A percentile compares a stretch with the other conserved stretches of the same genome.
Conservation (phyloP, 2,888 invertebrate genomes). For the Phorcus lineatus region DNA sequence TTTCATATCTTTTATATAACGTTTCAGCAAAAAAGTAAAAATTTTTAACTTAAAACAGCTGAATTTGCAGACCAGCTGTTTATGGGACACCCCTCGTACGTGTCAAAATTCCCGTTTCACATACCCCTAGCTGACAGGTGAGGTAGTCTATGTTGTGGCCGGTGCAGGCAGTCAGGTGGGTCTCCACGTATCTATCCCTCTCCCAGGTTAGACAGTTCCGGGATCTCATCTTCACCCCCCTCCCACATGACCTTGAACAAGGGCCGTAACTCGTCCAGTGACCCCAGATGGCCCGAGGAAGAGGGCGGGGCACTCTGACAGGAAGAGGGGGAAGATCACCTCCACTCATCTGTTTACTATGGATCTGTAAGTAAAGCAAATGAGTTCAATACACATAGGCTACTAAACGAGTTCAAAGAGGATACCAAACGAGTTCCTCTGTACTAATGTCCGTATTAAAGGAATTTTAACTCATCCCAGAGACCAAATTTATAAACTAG, state of each 20-base stretch:
- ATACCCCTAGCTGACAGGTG: neutral
- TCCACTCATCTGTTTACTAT: neutral
- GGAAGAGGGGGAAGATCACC: slow-evolving; percentile 22
- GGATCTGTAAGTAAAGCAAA: neutral
- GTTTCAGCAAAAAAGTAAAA: too few species aligned
- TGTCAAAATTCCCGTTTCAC: too few species aligned
- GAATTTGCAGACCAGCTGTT: too few species aligned
- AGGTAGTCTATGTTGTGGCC: slow-evolving; percentile 12
- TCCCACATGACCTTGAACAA: slow-evolving; percentile 31
- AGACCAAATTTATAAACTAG: too few species aligned
- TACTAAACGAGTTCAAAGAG: too few species aligned
- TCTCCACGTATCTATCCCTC: neutral
- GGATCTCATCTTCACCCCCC: slow-evolving; percentile 29
- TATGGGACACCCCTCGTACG: too few species aligned
- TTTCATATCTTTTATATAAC: too few species aligned
- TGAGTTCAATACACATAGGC: neutral
- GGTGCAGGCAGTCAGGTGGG: slow-evolving; percentile 15
- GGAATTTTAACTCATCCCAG: too few species aligned
- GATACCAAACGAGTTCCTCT: too few species aligned
- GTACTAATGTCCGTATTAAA: too few species aligned
- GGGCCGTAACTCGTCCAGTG: slow-evolving; percentile 29
- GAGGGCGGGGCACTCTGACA: slow-evolving; percentile 50
- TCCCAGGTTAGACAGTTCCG: slow-evolving; percentile 27
- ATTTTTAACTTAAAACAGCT: too few species aligned
- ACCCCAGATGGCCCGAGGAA: slow-evolving; percentile 33